A percentile compares a stretch with the other conserved stretches of the same genome.
These are phyloP conservation scores for Sisor rabdophorus DNA, from an alignment of 2,113 vertebrate genomes.

Conservation along the genomic window DNA sequence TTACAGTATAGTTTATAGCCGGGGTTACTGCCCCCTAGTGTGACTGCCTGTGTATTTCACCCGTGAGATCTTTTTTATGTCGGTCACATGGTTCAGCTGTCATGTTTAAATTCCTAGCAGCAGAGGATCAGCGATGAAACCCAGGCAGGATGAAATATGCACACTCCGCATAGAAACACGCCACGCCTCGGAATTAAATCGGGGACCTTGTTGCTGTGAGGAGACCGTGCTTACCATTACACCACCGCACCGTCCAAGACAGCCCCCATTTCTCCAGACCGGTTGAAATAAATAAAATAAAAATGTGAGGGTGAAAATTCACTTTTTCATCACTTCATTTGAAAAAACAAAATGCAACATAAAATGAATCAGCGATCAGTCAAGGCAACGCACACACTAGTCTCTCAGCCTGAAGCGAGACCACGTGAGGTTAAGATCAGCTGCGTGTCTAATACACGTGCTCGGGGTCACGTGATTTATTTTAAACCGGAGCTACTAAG, in stretches of 20 bases:
- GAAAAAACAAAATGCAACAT: slow-evolving; percentile 48
- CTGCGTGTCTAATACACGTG: background rate
- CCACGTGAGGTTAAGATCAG: background rate
- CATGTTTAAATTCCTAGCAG: too few species aligned
- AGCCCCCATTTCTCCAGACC: background rate
- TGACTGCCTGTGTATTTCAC: background rate
- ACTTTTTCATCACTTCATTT: slow-evolving; percentile 60
- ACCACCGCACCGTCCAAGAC: too few species aligned
- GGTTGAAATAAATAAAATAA: too few species aligned
- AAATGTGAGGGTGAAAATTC: too few species aligned
- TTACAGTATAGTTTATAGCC: background rate
- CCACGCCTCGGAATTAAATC: too few species aligned
- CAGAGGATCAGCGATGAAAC: too few species aligned
- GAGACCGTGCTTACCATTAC: too few species aligned
- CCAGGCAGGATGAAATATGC: too few species aligned
- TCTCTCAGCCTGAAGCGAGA: slow-evolving; percentile 7
- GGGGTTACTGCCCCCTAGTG: background rate
- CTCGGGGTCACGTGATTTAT: background rate
- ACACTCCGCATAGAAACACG: too few species aligned
- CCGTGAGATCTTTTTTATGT: too few species aligned
- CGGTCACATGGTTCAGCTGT: too few species aligned
- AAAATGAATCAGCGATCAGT: slow-evolving; percentile 44
- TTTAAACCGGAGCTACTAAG: background rate
- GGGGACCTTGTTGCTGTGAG: too few species aligned
- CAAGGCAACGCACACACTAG: slow-evolving; percentile 33